A percentile compares a stretch with the other conserved stretches of the same genome.
Conservation (phyloP, 2,797 vertebrate genomes). For the Gymnocypris eckloni region DNA sequence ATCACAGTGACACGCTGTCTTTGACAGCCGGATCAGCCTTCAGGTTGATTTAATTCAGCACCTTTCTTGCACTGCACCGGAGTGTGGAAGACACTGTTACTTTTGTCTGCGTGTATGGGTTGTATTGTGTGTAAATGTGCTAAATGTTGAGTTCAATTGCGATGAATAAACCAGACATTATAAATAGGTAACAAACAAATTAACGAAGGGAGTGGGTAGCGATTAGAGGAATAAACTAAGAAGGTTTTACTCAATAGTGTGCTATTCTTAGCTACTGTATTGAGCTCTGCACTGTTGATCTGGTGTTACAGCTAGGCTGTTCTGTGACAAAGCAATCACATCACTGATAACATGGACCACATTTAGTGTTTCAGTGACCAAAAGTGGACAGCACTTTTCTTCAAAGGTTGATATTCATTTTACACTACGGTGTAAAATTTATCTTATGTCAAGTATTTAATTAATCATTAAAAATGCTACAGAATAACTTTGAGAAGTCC, state of each 20-base stretch:
- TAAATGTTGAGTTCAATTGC: conserved; percentile 10
- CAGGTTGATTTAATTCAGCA: conserved; percentile 62
- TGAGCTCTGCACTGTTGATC: conserved; percentile 9
- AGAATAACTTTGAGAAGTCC: neutral
- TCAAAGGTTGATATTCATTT: conserved; percentile 12
- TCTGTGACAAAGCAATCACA: conserved; percentile 12
- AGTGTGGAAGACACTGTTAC: conserved; percentile 44
- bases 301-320: neutral
- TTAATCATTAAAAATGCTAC: neutral
- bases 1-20: conserved; percentile 48
- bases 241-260: conserved; percentile 39
- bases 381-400: conserved; percentile 1
- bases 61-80: conserved; percentile 45
- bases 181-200: conserved; percentile 47
- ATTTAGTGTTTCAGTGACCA: neutral
- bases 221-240: conserved; percentile 44
- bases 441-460: neutral
- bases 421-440: neutral
- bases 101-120: conserved; percentile 22
- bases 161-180: conserved; percentile 22
- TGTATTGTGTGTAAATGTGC: conserved; percentile 29
- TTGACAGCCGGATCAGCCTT: conserved; percentile 57
- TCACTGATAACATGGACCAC: neutral
- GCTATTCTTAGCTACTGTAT: conserved; percentile 41
- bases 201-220: conserved; percentile 24